Base-by-base conservation (phyloP, 2,797 vertebrate genomes). In the Sylvilagus floridanus region DNA sequence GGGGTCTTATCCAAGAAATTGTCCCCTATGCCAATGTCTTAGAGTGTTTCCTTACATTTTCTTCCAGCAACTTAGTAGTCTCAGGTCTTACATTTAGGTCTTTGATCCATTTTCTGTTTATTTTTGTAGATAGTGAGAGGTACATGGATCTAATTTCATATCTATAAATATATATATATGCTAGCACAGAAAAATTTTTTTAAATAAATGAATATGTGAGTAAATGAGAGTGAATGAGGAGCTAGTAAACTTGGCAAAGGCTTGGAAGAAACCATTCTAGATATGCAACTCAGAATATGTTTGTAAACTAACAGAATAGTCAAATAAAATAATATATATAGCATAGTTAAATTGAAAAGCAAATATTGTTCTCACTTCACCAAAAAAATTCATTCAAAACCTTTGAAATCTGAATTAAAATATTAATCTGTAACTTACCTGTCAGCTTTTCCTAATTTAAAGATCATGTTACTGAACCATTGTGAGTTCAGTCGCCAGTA, bases 251-350 rank as follows among this genome's bases (percentile, higher is more conserved):
- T 57, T 66, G 21, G 2, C 12, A 87, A 86, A 16, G 50, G 10
- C 26, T 79, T 82, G 9, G 32, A 72, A 54, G 30, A 90, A 90
- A 26, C 42, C 10, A 42, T 62, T 77, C 57, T 57, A 94, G 88
- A 63, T 65, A 62, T 50, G 14, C 63, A 50, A 83, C 28, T 92
- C 42, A 28, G 22, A 62, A 28, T 86, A 79, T 60, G 79, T 87
- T 87, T 14, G 1, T 37, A 96, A 81, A 66, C 21, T 47, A 73
- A 92, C n/a, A 28, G 86, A 81, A 87, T 62, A 90, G 21, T 35
- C 10, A 72, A 37, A 65, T 32, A 42, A 71, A 69, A 63, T 26
- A 1, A 6, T 16, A 17, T 50, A 57, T 4, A 57, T 78, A 30
- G 2, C 7, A 30, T 22, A 60, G 82, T 85, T 50, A 37, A 50